These are phyloP conservation scores for Tipula vernalis DNA, from an alignment of 2,888 invertebrate genomes.

Conservation along the genomic window DNA sequence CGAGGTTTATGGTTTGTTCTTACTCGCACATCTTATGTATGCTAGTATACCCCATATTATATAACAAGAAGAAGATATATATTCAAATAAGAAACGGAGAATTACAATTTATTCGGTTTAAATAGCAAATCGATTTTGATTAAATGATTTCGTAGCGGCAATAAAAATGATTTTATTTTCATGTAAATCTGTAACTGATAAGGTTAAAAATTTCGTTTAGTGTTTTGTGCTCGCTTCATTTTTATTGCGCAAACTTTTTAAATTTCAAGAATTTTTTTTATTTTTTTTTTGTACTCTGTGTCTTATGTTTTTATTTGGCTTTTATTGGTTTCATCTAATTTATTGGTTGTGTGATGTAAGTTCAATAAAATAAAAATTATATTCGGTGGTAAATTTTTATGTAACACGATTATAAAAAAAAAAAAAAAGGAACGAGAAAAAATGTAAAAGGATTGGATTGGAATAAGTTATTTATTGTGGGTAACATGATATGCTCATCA, in stretches of 20 bases:
- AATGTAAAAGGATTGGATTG: neutral
- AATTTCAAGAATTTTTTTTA: neutral
- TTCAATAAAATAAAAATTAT: conserved; percentile 4
- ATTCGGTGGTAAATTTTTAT: neutral
- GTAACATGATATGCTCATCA: neutral
- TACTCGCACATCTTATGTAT: neutral
- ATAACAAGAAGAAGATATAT: neutral
- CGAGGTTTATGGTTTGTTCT: neutral
- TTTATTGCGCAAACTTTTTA: neutral
- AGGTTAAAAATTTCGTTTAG: neutral
- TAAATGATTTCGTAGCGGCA: neutral
- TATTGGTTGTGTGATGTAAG: neutral
- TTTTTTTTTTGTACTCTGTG: neutral
- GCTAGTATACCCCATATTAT: neutral
- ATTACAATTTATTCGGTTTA: neutral
- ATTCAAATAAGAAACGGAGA: neutral
- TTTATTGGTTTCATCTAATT: neutral
- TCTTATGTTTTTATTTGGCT: neutral
- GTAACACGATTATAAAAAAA: neutral
- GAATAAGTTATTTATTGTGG: neutral
- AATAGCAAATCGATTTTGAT: neutral
- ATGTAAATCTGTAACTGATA: neutral
- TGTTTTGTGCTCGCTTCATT: neutral
- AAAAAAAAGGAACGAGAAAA: too few relatives aligned
- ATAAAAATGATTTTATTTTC: neutral